Conservation (phyloP, 2,113 vertebrate species). For the Gorilla gorilla region DNA sequence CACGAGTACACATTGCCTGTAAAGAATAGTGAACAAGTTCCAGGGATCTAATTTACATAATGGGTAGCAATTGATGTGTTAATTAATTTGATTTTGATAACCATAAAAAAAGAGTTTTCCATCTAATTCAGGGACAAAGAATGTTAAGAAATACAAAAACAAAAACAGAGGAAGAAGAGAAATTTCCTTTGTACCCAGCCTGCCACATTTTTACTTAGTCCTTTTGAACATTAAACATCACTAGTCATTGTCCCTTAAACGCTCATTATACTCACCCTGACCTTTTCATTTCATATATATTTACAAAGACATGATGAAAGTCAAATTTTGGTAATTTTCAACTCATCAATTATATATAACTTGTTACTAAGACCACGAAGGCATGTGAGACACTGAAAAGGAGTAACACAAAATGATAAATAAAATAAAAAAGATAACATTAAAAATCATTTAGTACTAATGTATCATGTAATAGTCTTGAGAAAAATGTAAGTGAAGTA, state of each 20-base stretch:
- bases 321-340: neutral
- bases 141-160: neutral
- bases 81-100: neutral
- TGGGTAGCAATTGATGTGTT: neutral
- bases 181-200: fast-evolving
- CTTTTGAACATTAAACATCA: neutral
- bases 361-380: neutral
- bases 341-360: neutral
- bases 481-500: neutral
- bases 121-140: neutral
- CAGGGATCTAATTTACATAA: neutral
- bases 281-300: neutral
- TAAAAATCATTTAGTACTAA: neutral
- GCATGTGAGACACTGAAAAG: neutral
- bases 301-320: neutral
- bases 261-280: neutral
- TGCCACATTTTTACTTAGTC: neutral
- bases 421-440: neutral
- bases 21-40: neutral
- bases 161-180: neutral
- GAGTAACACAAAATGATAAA: neutral
- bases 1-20: neutral
- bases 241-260: neutral
- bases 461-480: neutral
- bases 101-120: neutral